Conservation (phyloP, 2,113 vertebrate genomes). For the Ahaetulla prasina region DNA sequence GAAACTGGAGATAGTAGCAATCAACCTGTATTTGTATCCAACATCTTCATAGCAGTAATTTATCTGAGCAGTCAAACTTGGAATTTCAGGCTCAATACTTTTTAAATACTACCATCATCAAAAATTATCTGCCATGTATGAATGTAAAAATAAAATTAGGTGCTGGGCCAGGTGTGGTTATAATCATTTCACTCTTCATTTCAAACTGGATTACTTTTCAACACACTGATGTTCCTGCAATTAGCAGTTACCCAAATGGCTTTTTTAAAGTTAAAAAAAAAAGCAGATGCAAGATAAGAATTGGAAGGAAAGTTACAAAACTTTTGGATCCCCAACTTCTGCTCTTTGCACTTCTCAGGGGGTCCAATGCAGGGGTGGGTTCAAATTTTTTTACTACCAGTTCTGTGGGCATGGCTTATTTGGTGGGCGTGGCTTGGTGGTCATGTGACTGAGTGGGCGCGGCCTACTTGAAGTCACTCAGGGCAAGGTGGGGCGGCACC, state of each 20-base stretch:
- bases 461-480: too few species aligned
- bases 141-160: background rate
- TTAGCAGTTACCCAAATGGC: background rate
- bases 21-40: background rate
- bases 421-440: too few species aligned
- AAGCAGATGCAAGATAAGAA: background rate
- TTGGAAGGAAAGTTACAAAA: background rate
- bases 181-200: background rate
- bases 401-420: too few species aligned
- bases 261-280: background rate
- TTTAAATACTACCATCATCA: background rate
- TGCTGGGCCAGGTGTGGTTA: background rate
- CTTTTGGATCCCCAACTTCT: background rate
- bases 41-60: background rate
- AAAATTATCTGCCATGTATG: background rate
- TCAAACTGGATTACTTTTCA: background rate
- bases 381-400: too few species aligned
- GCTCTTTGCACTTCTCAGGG: background rate
- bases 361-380: too few species aligned
- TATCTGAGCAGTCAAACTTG: background rate
- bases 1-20: background rate
- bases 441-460: too few species aligned
- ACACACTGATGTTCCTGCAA: background rate
- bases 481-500: too few species aligned
- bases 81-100: background rate